phyloP scores from a whole-genome alignment of 1,140 invertebrate species.

The Trachymyrmex cornetzi region DNA sequence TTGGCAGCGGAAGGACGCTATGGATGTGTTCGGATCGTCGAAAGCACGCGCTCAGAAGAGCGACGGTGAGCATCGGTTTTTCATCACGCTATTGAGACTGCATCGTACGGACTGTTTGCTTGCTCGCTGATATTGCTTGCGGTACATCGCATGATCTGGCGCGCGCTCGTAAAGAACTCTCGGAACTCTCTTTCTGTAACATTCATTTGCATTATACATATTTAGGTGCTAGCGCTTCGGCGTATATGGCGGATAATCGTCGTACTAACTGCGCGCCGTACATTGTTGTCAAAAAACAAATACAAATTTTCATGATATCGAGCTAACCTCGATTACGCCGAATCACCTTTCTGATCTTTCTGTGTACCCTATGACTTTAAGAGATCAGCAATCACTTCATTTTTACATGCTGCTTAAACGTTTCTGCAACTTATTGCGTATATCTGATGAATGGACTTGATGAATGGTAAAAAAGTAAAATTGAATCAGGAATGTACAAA shows the following conservation, averaged over 20 bases:
- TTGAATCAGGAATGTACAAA: conserved; percentile 2
- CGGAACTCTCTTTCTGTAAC: conserved; percentile 50
- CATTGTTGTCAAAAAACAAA: conserved; percentile 1
- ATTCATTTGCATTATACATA: conserved; percentile 55
- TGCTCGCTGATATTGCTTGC: conserved; percentile 70
- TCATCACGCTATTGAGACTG: conserved; percentile 17
- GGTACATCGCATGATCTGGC: conserved; percentile 70
- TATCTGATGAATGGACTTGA: background rate
- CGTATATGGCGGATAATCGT: conserved; percentile 54
- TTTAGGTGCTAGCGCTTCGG: conserved; percentile 62
- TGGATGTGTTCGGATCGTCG: conserved; percentile 84
- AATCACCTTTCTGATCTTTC: background rate
- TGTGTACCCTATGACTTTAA: background rate
- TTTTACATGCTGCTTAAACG: background rate
- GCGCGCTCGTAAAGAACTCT: conserved; percentile 53
- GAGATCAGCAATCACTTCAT: background rate
- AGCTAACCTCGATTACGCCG: background rate
- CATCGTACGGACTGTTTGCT: conserved; percentile 55
- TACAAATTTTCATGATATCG: background rate
- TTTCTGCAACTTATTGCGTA: background rate
- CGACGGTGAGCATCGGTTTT: conserved; percentile 82
- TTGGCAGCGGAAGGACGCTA: conserved; percentile 79
- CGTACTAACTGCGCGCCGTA: conserved; percentile 64
- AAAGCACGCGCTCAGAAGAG: conserved; percentile 83
- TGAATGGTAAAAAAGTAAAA: background rate